Evolutionary conservation across 2,797 vertebrate species (phyloP).

Genomic region (Staurois parvus): DNA sequence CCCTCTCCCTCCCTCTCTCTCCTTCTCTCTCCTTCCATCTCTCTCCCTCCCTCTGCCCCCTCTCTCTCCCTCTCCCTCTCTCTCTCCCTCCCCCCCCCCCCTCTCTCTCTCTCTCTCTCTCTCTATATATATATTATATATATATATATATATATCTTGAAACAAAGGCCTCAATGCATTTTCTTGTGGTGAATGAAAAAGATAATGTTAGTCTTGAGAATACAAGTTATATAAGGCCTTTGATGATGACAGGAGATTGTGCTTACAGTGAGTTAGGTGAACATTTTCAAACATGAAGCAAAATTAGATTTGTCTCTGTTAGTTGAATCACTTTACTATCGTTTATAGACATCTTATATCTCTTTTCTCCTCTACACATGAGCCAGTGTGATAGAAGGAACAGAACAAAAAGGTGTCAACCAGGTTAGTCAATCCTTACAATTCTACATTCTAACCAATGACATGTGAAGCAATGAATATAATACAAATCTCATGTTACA

Average conservation of each 20-base stretch:
- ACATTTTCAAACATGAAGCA: constrained; percentile 63
- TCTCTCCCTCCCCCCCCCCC: too few species aligned
- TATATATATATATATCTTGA: background rate
- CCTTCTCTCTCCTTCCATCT: too few species aligned
- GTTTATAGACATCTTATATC: constrained; percentile 60
- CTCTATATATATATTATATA: too few species aligned
- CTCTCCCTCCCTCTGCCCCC: too few species aligned
- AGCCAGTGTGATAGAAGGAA: constrained; percentile 43
- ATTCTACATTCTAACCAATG: constrained; percentile 3
- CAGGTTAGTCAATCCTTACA: background rate
- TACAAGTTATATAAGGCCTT: constrained; percentile 55
- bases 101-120: too few species aligned
- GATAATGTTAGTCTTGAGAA: constrained; percentile 52
- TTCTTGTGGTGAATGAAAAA: constrained; percentile 50
- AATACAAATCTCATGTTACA: constrained; percentile 44
- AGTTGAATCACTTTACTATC: constrained; percentile 57
- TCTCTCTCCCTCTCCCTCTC: too few species aligned
- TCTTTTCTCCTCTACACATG: constrained; percentile 48
- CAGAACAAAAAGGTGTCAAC: constrained; percentile 46
- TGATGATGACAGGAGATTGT: constrained; percentile 65
- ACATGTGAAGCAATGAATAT: background rate
- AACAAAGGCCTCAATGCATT: constrained; percentile 2
- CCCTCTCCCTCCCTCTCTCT: too few species aligned
- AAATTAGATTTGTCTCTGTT: constrained; percentile 65
- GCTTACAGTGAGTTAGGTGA: constrained; percentile 56